Conservation (phyloP, 2,113 vertebrate species). For the Dunckerocampus dactyliophorus region DNA sequence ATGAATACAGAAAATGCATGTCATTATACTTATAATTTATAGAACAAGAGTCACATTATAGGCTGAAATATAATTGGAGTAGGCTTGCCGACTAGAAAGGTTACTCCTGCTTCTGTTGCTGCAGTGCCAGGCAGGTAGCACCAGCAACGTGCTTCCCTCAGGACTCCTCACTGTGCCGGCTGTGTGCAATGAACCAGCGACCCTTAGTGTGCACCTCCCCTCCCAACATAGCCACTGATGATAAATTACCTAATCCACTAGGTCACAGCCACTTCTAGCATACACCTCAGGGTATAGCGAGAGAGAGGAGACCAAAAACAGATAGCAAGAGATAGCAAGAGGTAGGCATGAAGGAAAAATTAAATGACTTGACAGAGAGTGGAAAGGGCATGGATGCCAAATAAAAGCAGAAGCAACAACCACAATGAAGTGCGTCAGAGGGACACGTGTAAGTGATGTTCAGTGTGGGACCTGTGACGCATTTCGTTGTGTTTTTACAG, state of each 20-base stretch:
- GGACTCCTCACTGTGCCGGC: constrained; percentile 37
- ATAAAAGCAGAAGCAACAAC: constrained; percentile 25
- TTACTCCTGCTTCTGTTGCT: constrained; percentile 23
- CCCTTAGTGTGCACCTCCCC: constrained; percentile 43
- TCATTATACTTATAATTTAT: constrained; percentile 8
- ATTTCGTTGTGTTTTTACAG: constrained; percentile 11
- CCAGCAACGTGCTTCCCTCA: constrained; percentile 38
- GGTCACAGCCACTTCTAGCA: constrained; percentile 43
- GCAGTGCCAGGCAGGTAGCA: constrained; percentile 26
- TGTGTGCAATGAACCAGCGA: constrained; percentile 50
- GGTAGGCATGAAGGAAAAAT: constrained; percentile 10
- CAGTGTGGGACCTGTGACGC: constrained; percentile 11
- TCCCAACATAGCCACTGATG: constrained; percentile 48
- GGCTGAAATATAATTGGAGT: constrained; percentile 45
- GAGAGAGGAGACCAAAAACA: constrained; percentile 24
- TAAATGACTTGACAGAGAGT: constrained; percentile 26
- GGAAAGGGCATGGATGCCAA: constrained; percentile 30
- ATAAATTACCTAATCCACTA: constrained; percentile 60
- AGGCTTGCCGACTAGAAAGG: constrained; percentile 35
- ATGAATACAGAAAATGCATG: background rate
- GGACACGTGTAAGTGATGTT: constrained; percentile 2
- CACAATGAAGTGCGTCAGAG: constrained; percentile 17
- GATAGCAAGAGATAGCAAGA: constrained; percentile 24
- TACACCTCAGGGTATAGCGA: constrained; percentile 41
- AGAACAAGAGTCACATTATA: constrained; percentile 11